phyloP scores from a whole-genome alignment of 2,113 vertebrate species.

The Hippolais icterina region DNA sequence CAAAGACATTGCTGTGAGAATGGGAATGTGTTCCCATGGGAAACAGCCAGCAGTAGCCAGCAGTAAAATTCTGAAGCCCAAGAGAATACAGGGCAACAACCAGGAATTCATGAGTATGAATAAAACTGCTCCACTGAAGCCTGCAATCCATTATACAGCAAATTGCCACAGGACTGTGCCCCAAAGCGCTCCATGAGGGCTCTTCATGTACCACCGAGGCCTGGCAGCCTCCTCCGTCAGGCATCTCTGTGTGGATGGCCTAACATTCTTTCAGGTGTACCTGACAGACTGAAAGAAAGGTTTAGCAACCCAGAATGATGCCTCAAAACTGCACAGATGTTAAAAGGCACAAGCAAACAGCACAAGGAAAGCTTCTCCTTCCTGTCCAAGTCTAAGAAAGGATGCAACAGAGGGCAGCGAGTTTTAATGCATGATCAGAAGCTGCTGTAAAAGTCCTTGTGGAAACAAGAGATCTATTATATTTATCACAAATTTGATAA shows the following conservation, averaged over 20 bases:
- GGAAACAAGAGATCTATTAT: background rate
- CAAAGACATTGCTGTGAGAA: too few species aligned
- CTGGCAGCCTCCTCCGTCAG: background rate
- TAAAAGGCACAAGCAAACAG: background rate
- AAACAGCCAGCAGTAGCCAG: too few species aligned
- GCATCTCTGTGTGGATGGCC: background rate
- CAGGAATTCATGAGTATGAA: background rate
- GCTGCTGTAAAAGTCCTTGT: background rate
- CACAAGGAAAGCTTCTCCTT: background rate
- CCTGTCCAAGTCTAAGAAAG: background rate
- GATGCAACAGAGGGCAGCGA: accelerated
- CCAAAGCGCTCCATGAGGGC: background rate
- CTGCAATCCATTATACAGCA: background rate
- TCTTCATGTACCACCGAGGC: accelerated
- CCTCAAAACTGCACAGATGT: background rate
- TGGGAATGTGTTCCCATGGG: too few species aligned
- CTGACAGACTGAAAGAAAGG: background rate
- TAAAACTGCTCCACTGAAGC: background rate
- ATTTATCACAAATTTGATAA: slow-evolving; percentile 2
- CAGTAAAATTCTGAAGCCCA: too few species aligned
- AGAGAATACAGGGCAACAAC: too few species aligned
- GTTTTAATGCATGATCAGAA: background rate
- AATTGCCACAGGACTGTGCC: background rate
- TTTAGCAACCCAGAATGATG: background rate
- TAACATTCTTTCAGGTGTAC: background rate